These are phyloP conservation scores for Gobius niger DNA, from an alignment of 2,113 vertebrate species.

Conservation along the genomic window DNA sequence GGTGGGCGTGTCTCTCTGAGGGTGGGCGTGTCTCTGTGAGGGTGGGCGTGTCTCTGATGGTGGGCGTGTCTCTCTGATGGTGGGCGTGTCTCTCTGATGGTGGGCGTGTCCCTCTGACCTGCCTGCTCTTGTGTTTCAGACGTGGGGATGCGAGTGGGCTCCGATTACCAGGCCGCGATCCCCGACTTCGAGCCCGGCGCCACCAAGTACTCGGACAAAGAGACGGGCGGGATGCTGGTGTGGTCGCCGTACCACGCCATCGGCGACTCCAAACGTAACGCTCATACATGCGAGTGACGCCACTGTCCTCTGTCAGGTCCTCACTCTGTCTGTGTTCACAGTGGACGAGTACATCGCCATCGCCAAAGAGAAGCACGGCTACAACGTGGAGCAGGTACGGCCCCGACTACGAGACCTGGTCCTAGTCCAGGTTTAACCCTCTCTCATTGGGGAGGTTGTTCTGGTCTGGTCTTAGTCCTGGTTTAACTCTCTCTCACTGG, in stretches of 20 bases:
- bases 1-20: too few species aligned
- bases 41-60: too few species aligned
- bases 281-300: background rate
- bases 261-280: slow-evolving; percentile 85
- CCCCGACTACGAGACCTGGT: background rate
- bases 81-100: too few species aligned
- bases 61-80: too few species aligned
- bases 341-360: slow-evolving; percentile 98
- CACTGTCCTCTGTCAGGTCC: background rate
- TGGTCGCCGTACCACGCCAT: slow-evolving; percentile 95
- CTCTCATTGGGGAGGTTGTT: too few species aligned
- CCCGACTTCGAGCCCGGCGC: slow-evolving; percentile 93
- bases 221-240: slow-evolving; percentile 95
- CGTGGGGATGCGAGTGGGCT: slow-evolving; percentile 96
- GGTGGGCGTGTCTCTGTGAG: too few species aligned
- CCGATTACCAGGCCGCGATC: slow-evolving; percentile 92
- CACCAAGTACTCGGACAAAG: slow-evolving; percentile 91
- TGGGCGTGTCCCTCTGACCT: too few species aligned
- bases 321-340: slow-evolving; percentile 61
- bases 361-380: slow-evolving; percentile 98
- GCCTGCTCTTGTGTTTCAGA: slow-evolving; percentile 75
- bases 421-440: background rate
- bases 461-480: slow-evolving; percentile 66
- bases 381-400: slow-evolving; percentile 95
- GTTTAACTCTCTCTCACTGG: slow-evolving; percentile 70